Conservation (phyloP, 2,888 invertebrate genomes). For the Andrena haemorrhoa region DNA sequence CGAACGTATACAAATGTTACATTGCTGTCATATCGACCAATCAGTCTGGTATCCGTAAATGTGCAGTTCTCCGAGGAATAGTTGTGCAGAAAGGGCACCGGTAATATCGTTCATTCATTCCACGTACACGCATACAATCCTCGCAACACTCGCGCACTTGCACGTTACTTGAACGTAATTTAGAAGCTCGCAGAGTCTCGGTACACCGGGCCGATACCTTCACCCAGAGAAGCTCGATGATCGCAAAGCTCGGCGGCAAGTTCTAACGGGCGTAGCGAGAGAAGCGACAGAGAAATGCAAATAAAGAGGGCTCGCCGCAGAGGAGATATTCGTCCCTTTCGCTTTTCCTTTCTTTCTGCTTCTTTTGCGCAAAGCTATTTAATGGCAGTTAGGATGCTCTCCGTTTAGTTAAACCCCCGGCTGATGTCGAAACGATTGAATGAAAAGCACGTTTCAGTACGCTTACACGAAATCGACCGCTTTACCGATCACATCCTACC, state of each 20-base stretch:
- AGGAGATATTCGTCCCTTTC: constrained; percentile 24
- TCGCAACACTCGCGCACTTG: constrained; percentile 64
- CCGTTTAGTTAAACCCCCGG: constrained; percentile 19
- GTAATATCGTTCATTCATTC: constrained; percentile 34
- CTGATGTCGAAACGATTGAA: constrained; percentile 37
- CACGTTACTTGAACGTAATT: constrained; percentile 55
- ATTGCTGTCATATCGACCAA: constrained; percentile 18
- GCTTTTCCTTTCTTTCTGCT: background rate
- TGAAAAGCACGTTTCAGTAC: constrained; percentile 58
- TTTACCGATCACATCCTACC: constrained; percentile 43
- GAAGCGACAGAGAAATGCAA: constrained; percentile 64
- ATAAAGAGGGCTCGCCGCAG: constrained; percentile 40
- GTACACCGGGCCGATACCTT: constrained; percentile 49
- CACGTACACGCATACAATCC: constrained; percentile 63
- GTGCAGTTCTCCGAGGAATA: constrained; percentile 23
- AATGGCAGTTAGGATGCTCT: constrained; percentile 44
- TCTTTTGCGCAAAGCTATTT: constrained; percentile 18
- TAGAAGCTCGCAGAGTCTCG: constrained; percentile 32
- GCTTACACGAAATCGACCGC: constrained; percentile 59
- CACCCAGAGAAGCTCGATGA: constrained; percentile 60
- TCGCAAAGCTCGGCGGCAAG: constrained; percentile 54
- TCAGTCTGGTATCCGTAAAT: constrained; percentile 12
- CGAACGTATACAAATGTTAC: constrained; percentile 20
- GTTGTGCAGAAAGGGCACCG: constrained; percentile 31
- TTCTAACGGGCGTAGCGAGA: constrained; percentile 53